phyloP scores from a whole-genome alignment of 2,888 invertebrate species.

The Drosophila pseudotalamancana region DNA sequence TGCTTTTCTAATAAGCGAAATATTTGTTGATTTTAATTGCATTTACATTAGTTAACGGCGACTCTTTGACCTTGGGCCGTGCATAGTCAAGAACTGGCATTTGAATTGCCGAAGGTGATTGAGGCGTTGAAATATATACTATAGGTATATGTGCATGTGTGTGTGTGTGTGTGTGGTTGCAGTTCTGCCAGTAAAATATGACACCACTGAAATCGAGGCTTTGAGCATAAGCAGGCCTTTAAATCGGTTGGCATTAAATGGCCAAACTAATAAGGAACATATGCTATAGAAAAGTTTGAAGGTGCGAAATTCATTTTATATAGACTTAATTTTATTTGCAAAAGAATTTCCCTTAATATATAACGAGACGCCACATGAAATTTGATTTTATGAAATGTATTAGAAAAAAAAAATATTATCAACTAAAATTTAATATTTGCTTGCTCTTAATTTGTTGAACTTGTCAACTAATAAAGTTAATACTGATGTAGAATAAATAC shows the following conservation, averaged over 20 bases:
- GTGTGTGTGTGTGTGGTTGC: not conserved
- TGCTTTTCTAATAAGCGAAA: constrained; percentile 76
- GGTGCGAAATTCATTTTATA: too few relatives aligned
- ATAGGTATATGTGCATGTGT: too few relatives aligned
- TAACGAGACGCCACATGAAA: too few relatives aligned
- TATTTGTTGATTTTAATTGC: constrained; percentile 73
- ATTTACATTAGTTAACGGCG: constrained; percentile 42
- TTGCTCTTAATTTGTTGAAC: too few relatives aligned
- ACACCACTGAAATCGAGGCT: constrained; percentile 19
- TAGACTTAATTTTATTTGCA: too few relatives aligned
- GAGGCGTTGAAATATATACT: constrained; percentile 6
- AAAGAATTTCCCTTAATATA: too few relatives aligned
- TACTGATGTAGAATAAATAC: too few relatives aligned
- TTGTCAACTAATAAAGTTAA: too few relatives aligned
- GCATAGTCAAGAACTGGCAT: constrained; percentile 50
- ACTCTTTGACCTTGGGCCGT: constrained; percentile 58
- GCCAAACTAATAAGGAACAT: constrained; percentile 4
- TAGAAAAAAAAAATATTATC: too few relatives aligned
- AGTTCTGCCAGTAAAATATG: constrained; percentile 20
- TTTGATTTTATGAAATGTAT: too few relatives aligned
- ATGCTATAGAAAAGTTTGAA: too few relatives aligned
- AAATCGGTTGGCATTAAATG: constrained; percentile 2
- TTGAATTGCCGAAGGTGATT: constrained; percentile 31
- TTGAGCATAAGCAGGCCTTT: constrained; percentile 17
- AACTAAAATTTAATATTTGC: too few relatives aligned